Evolutionary conservation across 2,888 invertebrate genomes (phyloP), one percentile per base, ranked within the genome.

Genomic region (Drosophila prostipennis): DNA sequence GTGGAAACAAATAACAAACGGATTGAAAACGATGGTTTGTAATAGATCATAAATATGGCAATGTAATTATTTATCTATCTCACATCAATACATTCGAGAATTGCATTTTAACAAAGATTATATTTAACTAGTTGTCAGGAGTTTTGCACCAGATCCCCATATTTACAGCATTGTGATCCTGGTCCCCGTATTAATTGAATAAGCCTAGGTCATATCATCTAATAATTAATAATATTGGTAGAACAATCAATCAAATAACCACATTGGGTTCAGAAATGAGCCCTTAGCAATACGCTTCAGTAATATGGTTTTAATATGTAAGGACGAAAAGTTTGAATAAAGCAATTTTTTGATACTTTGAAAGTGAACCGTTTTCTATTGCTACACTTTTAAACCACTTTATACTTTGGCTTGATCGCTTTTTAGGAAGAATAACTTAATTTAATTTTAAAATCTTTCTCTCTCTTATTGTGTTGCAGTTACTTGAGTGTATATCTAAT

Each of bases 11-110:
- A 81, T 73, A 79, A 77, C 53, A 89, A 90, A 52, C 87, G 89
- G 77, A 90, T 90, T 72, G 90, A 88, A 57, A 82, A 85, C 76
- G 90, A 93, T 82, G 93, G 91, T 90, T 84, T 81, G 86, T 78
- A 68, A 42, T 37, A 49, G 13, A 55, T 45, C 37, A 46, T 51
- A 55, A 45, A 34, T 43, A 29, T 51, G 51, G 39, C 11, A 58
- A 42, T 69, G 39, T 37, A 58, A 46, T 69, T 51, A 36, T 65
- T 49, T 45, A 52, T 52, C 13, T 52, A 69, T 29, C 52, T 45
- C 68, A 45, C 45, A 46, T 34, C 11, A 70, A 57, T 68, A 51
- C 49, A 42, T 63, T 49, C 48, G 43, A 57, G 26, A 71, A 49
- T 37, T 69, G 19, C 58, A 64, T 45, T 69, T 69, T 56, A 23